Conservation (phyloP, 2,113 vertebrate genomes). For the Tursiops truncatus region DNA sequence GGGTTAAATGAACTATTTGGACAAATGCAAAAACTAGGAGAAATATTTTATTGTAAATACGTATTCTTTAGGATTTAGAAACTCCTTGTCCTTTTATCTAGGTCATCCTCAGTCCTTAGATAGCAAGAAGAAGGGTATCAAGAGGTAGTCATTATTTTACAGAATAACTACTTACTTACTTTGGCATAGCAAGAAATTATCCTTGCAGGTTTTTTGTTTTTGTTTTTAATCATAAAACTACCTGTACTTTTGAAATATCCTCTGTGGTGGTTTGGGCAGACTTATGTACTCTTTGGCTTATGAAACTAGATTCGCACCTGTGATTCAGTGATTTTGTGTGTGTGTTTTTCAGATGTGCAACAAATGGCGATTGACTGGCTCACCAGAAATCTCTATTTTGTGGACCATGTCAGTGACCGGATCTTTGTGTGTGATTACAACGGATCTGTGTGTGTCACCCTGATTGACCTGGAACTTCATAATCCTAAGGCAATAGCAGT, state of each 20-base stretch:
- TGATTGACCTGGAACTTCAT: conserved; percentile 93
- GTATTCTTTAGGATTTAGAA: background rate
- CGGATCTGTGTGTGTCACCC: conserved; percentile 91
- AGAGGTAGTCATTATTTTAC: background rate
- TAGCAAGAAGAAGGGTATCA: background rate
- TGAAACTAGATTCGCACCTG: background rate
- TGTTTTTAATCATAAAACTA: background rate
- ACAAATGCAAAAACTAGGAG: background rate
- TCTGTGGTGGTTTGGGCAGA: background rate
- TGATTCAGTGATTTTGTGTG: background rate
- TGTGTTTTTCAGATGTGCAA: conserved; percentile 89
- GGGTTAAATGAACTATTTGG: background rate
- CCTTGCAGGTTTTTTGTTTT: background rate
- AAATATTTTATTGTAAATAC: background rate
- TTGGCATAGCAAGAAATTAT: background rate
- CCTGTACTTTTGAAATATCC: background rate
- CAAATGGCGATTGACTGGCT: conserved; percentile 97
- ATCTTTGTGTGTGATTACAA: conserved; percentile 92
- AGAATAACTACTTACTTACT: background rate
- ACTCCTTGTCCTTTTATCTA: background rate
- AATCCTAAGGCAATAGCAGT: conserved; percentile 95
- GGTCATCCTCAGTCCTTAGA: background rate
- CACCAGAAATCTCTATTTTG: conserved; percentile 96
- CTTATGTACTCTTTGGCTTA: background rate
- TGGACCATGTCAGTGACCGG: conserved; percentile 90